These are phyloP conservation scores for Alces alces DNA, from an alignment of 2,113 vertebrate genomes.

Conservation along the genomic window DNA sequence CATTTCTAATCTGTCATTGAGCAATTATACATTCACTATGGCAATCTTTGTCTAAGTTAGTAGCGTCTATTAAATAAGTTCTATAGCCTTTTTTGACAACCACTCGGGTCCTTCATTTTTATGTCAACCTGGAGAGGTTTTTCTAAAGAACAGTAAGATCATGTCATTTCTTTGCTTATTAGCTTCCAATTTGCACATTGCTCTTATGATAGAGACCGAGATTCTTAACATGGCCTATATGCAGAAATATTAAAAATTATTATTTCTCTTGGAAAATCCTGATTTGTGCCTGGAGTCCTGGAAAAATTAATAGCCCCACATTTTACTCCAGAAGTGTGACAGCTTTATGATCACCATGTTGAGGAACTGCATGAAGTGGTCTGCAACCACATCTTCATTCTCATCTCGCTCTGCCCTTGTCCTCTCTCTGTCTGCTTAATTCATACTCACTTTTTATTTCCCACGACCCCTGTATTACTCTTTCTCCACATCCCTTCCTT, in stretches of 20 bases:
- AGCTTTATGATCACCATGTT: not conserved
- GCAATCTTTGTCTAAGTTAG: not conserved
- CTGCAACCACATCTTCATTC: not conserved
- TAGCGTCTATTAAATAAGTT: not conserved
- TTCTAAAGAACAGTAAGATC: not conserved
- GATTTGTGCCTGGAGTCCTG: not conserved
- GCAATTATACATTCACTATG: not conserved
- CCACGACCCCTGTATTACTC: not conserved
- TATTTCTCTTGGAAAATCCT: not conserved
- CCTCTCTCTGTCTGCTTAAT: not conserved
- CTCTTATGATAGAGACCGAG: not conserved
- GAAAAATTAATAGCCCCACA: not conserved
- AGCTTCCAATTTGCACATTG: not conserved
- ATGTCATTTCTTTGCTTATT: not conserved
- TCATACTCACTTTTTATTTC: not conserved
- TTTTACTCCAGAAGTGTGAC: not conserved
- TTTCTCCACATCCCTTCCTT: not conserved
- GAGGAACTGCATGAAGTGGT: not conserved
- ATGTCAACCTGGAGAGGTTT: not conserved
- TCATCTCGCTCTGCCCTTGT: not conserved
- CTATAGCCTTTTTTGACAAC: not conserved
- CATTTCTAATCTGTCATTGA: not conserved
- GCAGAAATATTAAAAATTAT: not conserved
- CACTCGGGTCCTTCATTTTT: not conserved
- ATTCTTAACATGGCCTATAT: not conserved